Evolutionary conservation across 2,113 vertebrate species (phyloP), one percentile per base, ranked within the genome.

Genomic region (Psephotus haematonotus): DNA sequence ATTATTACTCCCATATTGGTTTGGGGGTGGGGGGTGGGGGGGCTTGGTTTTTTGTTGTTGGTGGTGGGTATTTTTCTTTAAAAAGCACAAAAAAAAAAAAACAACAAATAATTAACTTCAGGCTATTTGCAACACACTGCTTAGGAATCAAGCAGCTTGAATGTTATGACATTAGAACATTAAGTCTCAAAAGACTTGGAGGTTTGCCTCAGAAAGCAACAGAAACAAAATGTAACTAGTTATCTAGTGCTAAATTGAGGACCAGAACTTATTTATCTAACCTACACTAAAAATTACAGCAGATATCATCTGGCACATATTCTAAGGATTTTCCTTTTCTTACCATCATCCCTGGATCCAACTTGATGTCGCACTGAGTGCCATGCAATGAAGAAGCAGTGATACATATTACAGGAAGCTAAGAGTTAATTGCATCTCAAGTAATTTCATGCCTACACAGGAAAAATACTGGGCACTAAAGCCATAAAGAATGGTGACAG

Each of bases 111-210:
- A 78, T 16, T 88, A 37, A 67, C 71, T 81, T 52, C 35, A 86
- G 78, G 52, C 67, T 78, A 72, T 75, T 92, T 86, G 76, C 16
- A 88, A 59, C 12, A 78, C 44, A 35, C 14, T 33, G 33, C 47
- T 91, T 79, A 55, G 68, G 50, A 88, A 92, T 23, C 39, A 76
- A 79, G 29, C 37, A 84, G 31, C 69, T 90, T 82, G 33, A 94
- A 50, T 53, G 18, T 65, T 82, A 78, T 27, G 29, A 68, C 49
- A 59, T 50, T 82, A 71, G 27, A 92, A 86, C 37, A 69, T 25
- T 35, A 79, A 59, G 53, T 83, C 92, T 82, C 55, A 52, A 90
- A 79, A 93, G n/a, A 85, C 53, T 46, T 81, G 80, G 41, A 86
- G 23, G 37, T 72, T 83, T 91, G 55, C 31, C 22, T 83, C 17